phyloP scores from a whole-genome alignment of 2,888 invertebrate genomes.

The Opisthograptis luteolata region DNA sequence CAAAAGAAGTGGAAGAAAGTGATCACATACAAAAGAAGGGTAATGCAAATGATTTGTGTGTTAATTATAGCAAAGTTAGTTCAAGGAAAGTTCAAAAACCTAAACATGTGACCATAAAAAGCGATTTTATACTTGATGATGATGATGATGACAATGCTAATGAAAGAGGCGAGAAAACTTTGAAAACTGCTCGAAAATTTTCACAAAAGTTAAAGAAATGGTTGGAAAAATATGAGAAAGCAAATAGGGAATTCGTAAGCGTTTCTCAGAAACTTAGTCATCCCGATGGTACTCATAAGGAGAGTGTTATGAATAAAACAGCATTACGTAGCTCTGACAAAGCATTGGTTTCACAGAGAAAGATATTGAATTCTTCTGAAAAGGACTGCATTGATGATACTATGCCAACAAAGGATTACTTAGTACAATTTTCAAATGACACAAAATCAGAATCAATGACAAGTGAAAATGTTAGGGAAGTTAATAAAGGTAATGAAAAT shows the following conservation, averaged over 20 bases:
- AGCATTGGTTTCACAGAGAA: too few species aligned
- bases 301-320: background rate
- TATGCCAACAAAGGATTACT: too few species aligned
- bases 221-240: conserved; percentile 58
- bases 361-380: too few species aligned
- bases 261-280: conserved; percentile 41
- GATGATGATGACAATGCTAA: conserved; percentile 47
- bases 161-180: conserved; percentile 44
- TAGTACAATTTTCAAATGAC: too few species aligned
- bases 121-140: conserved; percentile 22
- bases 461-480: too few species aligned
- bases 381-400: conserved; percentile 6
- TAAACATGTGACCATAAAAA: background rate
- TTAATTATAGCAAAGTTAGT: background rate
- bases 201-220: conserved; percentile 48
- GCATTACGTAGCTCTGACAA: background rate
- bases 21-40: background rate
- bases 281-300: background rate
- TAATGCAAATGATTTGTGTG: background rate
- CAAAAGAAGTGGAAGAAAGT: background rate
- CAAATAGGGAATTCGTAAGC: conserved; percentile 56
- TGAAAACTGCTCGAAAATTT: conserved; percentile 51
- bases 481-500: too few species aligned
- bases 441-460: too few species aligned
- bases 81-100: background rate